Evolutionary conservation across 2,113 vertebrate genomes (phyloP), one percentile per base, ranked within the genome.

Genomic region (Paratilapia polleni): DNA sequence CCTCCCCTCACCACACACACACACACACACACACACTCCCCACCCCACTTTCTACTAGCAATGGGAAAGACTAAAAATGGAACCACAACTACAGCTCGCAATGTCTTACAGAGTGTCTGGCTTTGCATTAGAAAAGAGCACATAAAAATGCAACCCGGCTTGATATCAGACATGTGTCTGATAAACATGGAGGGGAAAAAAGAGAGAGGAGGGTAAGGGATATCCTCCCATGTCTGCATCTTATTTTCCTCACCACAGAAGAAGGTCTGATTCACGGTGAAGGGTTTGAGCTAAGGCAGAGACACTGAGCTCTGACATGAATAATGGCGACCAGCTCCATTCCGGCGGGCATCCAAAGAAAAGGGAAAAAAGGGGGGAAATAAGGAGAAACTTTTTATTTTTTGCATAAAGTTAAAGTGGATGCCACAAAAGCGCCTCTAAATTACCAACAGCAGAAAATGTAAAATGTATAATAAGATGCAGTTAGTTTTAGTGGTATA

Each of bases 281-380:
- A 82, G 56, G 73, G 1, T 83, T 63, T 92, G 90, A 94, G 88
- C 60, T 34, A 88, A 92, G 84, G 75, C 92, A 92, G 92, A 93
- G 52, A 41, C 84, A 74, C 82, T 60, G 77, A 82, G 84, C 57
- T 89, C 85, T 85, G 89, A 93, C 87, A 91, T 90, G 90, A 90
- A 90, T 83, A 82, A 94, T 89, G 85, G 74, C 73, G 80, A 75
- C 9, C 56, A 76, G 62, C 82, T 90, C 58, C 74, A 81, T 80
- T 92, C 83, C 85, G 88, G 52, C 41, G 77, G 73, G 8, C 80
- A 80, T 84, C 80, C 85, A 88, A 88, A 89, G 85, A 89, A 90
- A 93, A 89, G 58, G 77, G 43, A 59, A 49, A 74, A 66, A 43
- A 19, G 24, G 59, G n/a, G 24, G 17, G 43, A 66, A 36, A 64